Evolutionary conservation across 2,797 vertebrate genomes (phyloP), one percentile per base, ranked within the genome.

Genomic region (Kryptolebias ocellatus): DNA sequence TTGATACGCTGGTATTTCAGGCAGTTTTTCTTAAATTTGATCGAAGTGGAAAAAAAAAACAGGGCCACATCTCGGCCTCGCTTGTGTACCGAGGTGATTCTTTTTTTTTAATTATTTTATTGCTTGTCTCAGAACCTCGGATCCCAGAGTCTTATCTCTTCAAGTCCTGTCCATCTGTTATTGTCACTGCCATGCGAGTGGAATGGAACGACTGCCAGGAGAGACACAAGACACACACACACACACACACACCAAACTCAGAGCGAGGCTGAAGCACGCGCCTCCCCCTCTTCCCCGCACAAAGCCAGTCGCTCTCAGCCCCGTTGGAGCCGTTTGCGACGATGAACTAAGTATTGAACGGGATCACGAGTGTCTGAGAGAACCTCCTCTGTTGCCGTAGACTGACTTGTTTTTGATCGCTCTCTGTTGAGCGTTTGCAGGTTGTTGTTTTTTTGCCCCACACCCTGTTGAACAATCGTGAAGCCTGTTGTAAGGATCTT

Each of bases 401-500:
- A 80, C 76, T 86, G 88, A 91, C 87, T 34, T 87, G 80, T 69
- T 83, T 81, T 78, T 86, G 76, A 71, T 85, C 80, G 81, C 81
- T 87, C 73, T 60, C 64, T 73, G 68, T 87, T 70, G 79, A 87
- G 65, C 67, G 59, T 87, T 76, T 66, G 54, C 61, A 84, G 52
- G 85, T 87, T 77, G 60, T 57, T 28, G 27, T 54, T 52, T 44
- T 4, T 10, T n/a, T 14, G n/a, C 1, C 20, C 42, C 34, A 6
- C 9, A 70, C 78, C 45, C 80, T 84, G 42, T 86, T 86, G 87
- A 93, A 90, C 89, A 91, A 90, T 82, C 90, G 72, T 78, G 74
- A 86, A 71, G 57, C 80, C 79, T 90, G 84, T 90, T 84, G 70
- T 89, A 81, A 90, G 81, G 86, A 91, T 90, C 88, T 88, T 87